Conservation (phyloP, 2,888 invertebrate species). For the Zaprionus lineosus region DNA sequence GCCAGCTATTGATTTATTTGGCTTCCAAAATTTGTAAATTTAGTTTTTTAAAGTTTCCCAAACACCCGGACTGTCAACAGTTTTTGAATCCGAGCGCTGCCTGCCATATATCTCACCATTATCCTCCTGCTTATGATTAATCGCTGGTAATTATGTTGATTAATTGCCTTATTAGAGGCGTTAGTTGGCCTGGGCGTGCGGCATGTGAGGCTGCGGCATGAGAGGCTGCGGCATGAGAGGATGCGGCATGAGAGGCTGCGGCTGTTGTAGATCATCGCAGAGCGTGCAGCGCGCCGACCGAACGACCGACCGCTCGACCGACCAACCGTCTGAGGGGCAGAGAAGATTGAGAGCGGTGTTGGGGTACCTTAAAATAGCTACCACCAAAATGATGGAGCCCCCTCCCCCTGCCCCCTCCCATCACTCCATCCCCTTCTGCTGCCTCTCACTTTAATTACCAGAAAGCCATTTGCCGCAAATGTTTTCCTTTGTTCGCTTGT, state of each 20-base stretch:
- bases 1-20: conserved; percentile 64
- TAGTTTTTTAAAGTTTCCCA: conserved; percentile 45
- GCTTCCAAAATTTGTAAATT: conserved; percentile 54
- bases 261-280: conserved; percentile 55
- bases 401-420: conserved; percentile 2
- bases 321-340: too few species aligned
- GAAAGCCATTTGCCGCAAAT: conserved; percentile 69
- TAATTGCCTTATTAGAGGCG: conserved; percentile 75
- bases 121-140: conserved; percentile 68
- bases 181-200: conserved; percentile 31
- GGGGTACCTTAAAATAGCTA: conserved; percentile 48
- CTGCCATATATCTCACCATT: conserved; percentile 40
- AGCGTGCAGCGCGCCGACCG: too few species aligned
- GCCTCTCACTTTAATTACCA: conserved; percentile 63
- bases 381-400: too few species aligned
- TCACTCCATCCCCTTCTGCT: conserved; percentile 6
- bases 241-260: conserved; percentile 29
- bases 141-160: conserved; percentile 77
- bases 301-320: too few species aligned
- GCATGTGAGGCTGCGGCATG: conserved; percentile 45
- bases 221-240: conserved; percentile 49
- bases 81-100: conserved; percentile 16
- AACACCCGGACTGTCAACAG: conserved; percentile 66
- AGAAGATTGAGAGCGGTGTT: neutral
- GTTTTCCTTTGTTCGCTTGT: conserved; percentile 57